Base-by-base conservation (phyloP, 2,797 vertebrate species). In the Cryptoprocta ferox region DNA sequence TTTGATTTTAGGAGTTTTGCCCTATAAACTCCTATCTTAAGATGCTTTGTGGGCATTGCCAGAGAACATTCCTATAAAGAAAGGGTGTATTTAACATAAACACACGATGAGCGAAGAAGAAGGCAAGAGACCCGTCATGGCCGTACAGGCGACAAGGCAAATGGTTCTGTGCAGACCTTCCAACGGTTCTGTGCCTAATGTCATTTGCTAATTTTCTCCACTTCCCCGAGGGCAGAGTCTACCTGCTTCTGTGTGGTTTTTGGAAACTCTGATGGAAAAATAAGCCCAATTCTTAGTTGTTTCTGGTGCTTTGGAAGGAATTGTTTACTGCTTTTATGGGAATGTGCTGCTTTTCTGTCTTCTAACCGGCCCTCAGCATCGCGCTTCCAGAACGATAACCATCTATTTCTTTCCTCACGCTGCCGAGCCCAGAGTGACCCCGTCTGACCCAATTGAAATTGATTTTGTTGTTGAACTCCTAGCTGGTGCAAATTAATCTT, bases 391-490 rank as follows among this genome's bases (percentile, higher is more conserved):
- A 98, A 99, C 99, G 99, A 99, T 99, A 99, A 99, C 99, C 98
- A 99, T 98, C 99, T 99, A 98, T 99, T 99, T 99, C 99, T 99
- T 98, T 98, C 98, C 98, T 99, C 98, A 97, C 98, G 98, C 98
- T 98, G 97, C 97, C 98, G 99, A 98, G 98, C 98, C 98, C 98
- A 95, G 98, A 70, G 97, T 99, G 99, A 99, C 99, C 99, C 98
- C 95, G 89, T 98, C 98, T 99, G 99, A 99, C 99, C 99, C 99
- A 98, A 98, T 95, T 98, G 98, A 99, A 99, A 99, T 99, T 99
- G 99, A 99, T 99, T 99, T 99, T 99, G 99, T 98, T 99, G 99
- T 99, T 99, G 98, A 99, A 99, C 98, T 99, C 98, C 98, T 99
- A 98, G 98, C 98, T 98, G 98, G 98, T 98, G 98, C 99, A 99